These are phyloP conservation scores for Hololepta plana DNA, from an alignment of 2,888 invertebrate species.

Conservation along the genomic window DNA sequence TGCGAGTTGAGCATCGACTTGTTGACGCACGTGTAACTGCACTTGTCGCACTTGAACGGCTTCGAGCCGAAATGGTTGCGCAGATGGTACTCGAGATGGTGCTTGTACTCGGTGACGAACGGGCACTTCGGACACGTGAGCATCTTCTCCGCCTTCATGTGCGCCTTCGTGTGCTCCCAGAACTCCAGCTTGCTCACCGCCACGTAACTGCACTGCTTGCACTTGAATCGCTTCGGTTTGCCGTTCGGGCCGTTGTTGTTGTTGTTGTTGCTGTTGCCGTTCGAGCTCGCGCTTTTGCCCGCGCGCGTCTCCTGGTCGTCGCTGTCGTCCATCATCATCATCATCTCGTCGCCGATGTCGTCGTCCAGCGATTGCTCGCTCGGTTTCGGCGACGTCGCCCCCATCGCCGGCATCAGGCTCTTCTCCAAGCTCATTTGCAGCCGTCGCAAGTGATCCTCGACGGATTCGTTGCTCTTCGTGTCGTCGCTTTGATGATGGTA, in stretches of 20 bases:
- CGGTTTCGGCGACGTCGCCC: conserved; percentile 14
- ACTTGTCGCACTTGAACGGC: conserved; percentile 84
- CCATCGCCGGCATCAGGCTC: conserved; percentile 12
- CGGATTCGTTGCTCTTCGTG: conserved; percentile 8
- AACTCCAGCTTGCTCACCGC: conserved; percentile 78
- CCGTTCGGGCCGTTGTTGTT: no score
- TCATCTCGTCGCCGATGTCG: no score
- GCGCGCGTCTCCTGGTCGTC: conserved; percentile 46
- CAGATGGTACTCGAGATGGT: conserved; percentile 94
- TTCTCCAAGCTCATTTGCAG: conserved; percentile 24
- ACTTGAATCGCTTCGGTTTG: conserved; percentile 76
- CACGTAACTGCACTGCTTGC: conserved; percentile 79
- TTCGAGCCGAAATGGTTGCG: conserved; percentile 90
- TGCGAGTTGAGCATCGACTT: conserved; percentile 99
- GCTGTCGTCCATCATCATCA: conserved; percentile 29
- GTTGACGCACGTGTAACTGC: conserved; percentile 85
- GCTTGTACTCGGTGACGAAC: conserved; percentile 97
- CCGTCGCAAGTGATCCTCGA: conserved; percentile 19
- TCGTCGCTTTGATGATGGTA: conserved; percentile 2
- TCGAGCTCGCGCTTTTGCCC: no score
- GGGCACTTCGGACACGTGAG: conserved; percentile 83
- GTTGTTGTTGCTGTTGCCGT: no score
- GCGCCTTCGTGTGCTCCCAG: conserved; percentile 81
- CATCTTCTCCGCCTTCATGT: conserved; percentile 87
- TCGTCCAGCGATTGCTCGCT: conserved; percentile 26